These are phyloP conservation scores for Glyphotaelius pellucidus DNA, from an alignment of 2,888 invertebrate species.

Conservation along the genomic window DNA sequence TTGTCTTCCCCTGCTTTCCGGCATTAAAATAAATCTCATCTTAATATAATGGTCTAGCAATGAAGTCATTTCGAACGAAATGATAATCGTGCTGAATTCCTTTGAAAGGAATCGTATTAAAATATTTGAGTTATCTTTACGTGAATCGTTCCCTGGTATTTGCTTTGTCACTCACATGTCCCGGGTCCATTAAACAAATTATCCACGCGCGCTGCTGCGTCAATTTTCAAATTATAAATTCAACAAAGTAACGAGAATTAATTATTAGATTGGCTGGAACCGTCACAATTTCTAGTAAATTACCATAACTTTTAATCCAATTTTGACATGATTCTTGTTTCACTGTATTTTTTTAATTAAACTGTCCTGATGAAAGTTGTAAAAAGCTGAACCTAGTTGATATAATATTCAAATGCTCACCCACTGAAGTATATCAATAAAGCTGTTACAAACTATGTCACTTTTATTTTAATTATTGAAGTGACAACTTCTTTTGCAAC, in stretches of 20 bases:
- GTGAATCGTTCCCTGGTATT: background rate
- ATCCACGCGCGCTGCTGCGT: background rate
- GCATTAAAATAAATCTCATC: background rate
- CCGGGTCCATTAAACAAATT: background rate
- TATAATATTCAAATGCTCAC: too few species aligned
- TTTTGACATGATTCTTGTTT: background rate
- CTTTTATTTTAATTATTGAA: too few species aligned
- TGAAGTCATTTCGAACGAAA: background rate
- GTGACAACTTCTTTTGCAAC: too few species aligned
- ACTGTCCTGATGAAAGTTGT: too few species aligned
- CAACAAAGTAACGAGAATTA: background rate
- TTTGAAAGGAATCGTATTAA: background rate
- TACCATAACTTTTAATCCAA: background rate
- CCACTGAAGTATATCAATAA: too few species aligned
- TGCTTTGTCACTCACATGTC: background rate
- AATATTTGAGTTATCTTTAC: background rate
- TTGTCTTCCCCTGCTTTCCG: background rate
- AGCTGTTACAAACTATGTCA: too few species aligned
- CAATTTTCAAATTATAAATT: background rate
- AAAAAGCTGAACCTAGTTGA: too few species aligned
- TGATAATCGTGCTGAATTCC: background rate
- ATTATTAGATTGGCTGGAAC: background rate
- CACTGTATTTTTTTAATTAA: too few species aligned
- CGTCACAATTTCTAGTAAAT: background rate
- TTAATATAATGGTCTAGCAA: background rate